Conservation (phyloP, 2,888 invertebrate species). For the Torymus tubicola region DNA sequence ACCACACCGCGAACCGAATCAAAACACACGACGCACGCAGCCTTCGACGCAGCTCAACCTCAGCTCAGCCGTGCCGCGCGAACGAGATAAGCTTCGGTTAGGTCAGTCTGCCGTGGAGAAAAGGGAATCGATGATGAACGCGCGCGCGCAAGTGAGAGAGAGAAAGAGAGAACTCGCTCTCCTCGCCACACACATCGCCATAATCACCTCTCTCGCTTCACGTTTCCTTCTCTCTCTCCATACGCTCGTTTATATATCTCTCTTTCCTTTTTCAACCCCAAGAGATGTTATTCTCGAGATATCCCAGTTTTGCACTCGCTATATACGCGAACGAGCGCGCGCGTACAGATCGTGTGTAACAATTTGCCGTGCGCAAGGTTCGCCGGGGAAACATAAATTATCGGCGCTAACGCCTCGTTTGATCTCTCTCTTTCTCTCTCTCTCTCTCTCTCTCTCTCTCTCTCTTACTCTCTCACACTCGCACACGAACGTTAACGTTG, state of each 20-base stretch:
- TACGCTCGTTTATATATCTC: neutral
- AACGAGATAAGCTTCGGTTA: slow-evolving; percentile 14
- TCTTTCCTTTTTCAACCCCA: neutral
- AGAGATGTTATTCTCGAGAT: neutral
- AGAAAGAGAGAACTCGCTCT: neutral
- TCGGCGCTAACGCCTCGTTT: slow-evolving; percentile 11
- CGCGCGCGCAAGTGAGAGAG: no score
- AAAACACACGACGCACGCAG: neutral
- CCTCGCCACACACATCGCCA: slow-evolving; percentile 58
- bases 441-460: no score
- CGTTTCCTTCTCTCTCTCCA: slow-evolving; percentile 13
- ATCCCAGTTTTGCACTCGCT: neutral
- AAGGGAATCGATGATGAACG: slow-evolving; percentile 24
- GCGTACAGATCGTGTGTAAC: neutral
- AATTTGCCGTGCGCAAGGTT: slow-evolving; percentile 1
- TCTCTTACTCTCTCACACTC: no score
- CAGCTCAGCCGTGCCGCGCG: no score
- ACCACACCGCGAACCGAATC: neutral
- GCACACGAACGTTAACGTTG: no score
- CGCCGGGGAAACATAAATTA: neutral
- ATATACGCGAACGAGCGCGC: no score
- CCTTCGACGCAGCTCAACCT: neutral
- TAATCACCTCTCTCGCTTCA: neutral
- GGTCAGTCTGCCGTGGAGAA: neutral
- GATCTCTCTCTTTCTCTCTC: neutral